phyloP scores from a whole-genome alignment of 2,113 vertebrate genomes.

The Amazona guildingii region DNA sequence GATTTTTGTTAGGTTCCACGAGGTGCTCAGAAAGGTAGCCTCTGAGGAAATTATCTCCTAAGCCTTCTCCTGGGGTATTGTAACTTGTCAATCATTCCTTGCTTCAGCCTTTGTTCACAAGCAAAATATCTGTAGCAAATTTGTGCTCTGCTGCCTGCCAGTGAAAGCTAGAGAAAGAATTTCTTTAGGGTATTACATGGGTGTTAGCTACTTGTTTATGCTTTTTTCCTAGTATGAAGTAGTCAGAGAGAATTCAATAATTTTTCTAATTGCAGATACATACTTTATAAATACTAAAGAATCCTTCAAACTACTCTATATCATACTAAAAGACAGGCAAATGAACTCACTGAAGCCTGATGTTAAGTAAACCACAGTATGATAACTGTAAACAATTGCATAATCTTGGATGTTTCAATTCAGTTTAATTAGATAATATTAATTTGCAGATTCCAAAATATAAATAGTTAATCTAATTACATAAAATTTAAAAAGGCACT shows the following conservation, averaged over 20 bases:
- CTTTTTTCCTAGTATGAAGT: constrained; percentile 25
- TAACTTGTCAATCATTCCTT: neutral
- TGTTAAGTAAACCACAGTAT: neutral
- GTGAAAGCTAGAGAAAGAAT: neutral
- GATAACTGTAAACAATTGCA: neutral
- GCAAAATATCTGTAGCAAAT: neutral
- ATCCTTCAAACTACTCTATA: constrained; percentile 36
- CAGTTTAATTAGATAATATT: neutral
- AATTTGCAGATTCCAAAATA: neutral
- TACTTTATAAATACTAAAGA: constrained; percentile 10
- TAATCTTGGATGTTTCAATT: neutral
- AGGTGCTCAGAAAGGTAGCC: neutral
- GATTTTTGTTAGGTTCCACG: neutral
- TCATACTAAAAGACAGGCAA: neutral
- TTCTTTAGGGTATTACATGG: neutral
- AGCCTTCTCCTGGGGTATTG: neutral
- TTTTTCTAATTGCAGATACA: constrained; percentile 16
- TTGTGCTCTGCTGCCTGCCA: neutral
- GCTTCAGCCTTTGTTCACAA: neutral
- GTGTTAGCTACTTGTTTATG: constrained; percentile 17
- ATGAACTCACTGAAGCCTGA: neutral
- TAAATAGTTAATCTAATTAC: neutral
- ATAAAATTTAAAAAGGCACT: neutral
- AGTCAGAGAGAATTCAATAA: constrained; percentile 11
- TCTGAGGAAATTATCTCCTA: neutral